Conservation (phyloP, 2,113 vertebrate species). For the Rhizomys pruinosus region DNA sequence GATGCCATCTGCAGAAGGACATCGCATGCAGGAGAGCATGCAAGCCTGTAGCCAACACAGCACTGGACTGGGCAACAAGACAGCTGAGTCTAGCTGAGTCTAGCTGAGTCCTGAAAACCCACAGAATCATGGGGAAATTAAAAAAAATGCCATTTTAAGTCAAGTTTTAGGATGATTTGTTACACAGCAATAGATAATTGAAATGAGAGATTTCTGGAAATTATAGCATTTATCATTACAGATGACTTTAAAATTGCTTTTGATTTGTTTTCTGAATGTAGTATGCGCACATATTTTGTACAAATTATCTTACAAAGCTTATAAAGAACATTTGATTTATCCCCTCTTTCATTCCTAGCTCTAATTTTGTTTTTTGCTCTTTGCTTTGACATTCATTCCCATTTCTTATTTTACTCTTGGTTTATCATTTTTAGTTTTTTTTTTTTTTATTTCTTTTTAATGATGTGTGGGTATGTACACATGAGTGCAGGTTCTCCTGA, state of each 20-base stretch:
- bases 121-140: neutral
- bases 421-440: neutral
- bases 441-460: neutral
- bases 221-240: neutral
- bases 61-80: neutral
- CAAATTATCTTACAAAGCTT: neutral
- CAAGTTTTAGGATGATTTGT: constrained; percentile 11
- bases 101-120: neutral
- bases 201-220: neutral
- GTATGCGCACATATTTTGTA: constrained; percentile 8
- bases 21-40: neutral
- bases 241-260: neutral
- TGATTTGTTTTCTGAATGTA: constrained; percentile 16
- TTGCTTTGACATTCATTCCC: neutral
- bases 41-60: neutral
- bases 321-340: neutral
- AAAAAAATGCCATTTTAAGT: neutral
- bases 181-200: neutral
- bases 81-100: neutral
- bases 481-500: neutral
- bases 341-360: neutral
- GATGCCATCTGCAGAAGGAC: neutral
- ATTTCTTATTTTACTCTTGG: constrained; percentile 35
- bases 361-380: neutral
- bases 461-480: no score